Conservation (phyloP, 2,888 invertebrate species). For the Papilio gigon region DNA sequence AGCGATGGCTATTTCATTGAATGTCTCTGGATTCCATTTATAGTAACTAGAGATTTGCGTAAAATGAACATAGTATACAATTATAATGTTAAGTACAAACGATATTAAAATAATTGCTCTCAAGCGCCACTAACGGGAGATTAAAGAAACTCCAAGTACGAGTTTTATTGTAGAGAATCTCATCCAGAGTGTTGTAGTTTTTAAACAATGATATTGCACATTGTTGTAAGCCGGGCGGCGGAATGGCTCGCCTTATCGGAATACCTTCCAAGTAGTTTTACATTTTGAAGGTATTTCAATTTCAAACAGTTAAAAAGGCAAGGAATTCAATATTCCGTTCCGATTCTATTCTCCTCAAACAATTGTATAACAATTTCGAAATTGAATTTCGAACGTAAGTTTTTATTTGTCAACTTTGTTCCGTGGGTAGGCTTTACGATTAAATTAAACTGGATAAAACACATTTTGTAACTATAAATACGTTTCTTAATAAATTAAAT, state of each 20-base stretch:
- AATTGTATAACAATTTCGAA: conserved; percentile 12
- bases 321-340: conserved; percentile 28
- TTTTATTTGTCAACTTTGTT: background rate
- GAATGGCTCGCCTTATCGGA: conserved; percentile 5
- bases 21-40: too few relatives aligned
- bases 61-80: too few relatives aligned
- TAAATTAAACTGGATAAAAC: background rate
- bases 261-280: conserved; percentile 18
- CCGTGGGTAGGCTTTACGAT: background rate
- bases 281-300: conserved; percentile 29
- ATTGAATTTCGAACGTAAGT: background rate
- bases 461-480: too few relatives aligned
- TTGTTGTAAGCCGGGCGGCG: conserved; percentile 6
- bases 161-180: background rate
- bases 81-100: too few relatives aligned
- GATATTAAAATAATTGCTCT: too few relatives aligned
- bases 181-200: conserved; percentile 7
- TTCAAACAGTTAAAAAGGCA: conserved; percentile 21
- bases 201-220: conserved; percentile 24
- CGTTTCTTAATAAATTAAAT: too few relatives aligned
- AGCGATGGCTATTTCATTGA: too few relatives aligned
- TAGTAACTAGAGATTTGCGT: too few relatives aligned
- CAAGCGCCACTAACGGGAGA: background rate
- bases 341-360: conserved; percentile 12
- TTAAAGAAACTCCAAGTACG: conserved; percentile 10